phyloP scores from a whole-genome alignment of 92 coral and sea anemone genomes.

The Zoanthus sociatus region DNA sequence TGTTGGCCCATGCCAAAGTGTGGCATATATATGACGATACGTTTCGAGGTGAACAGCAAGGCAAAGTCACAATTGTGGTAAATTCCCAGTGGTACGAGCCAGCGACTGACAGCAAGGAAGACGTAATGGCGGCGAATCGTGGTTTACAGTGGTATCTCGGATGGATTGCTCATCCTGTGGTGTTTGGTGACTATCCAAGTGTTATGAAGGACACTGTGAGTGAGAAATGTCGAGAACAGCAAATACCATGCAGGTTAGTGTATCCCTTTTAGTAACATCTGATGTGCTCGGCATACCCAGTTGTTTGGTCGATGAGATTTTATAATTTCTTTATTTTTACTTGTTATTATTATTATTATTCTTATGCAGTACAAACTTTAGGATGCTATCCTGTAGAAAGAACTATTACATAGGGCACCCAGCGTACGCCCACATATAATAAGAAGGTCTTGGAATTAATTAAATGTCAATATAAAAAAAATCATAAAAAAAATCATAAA shows the following conservation, averaged over 20 bases:
- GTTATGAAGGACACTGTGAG: constrained; percentile 74
- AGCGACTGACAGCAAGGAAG: constrained; percentile 67
- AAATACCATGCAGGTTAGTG: constrained; percentile 39
- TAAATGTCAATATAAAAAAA: too few relatives aligned
- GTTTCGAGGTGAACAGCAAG: constrained; percentile 78
- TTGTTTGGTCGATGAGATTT: too few relatives aligned
- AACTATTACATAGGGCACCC: too few relatives aligned
- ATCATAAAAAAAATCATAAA: too few relatives aligned
- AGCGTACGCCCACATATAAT: too few relatives aligned
- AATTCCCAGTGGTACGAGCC: constrained; percentile 90
- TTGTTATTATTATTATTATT: too few relatives aligned
- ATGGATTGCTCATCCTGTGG: constrained; percentile 90
- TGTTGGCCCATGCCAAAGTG: constrained; percentile 88
- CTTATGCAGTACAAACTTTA: too few relatives aligned
- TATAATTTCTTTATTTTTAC: too few relatives aligned
- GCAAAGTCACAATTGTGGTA: constrained; percentile 79
- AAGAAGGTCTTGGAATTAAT: too few relatives aligned
- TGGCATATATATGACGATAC: constrained; percentile 92
- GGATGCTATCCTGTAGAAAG: too few relatives aligned
- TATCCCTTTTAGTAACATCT: background rate
- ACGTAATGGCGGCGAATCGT: constrained; percentile 82
- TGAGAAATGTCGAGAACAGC: constrained; percentile 63
- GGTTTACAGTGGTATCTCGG: constrained; percentile 92
- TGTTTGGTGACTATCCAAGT: constrained; percentile 84
- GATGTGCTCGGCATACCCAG: background rate